Conservation (phyloP, 2,888 invertebrate species). For the Parthenolecanium corni region DNA sequence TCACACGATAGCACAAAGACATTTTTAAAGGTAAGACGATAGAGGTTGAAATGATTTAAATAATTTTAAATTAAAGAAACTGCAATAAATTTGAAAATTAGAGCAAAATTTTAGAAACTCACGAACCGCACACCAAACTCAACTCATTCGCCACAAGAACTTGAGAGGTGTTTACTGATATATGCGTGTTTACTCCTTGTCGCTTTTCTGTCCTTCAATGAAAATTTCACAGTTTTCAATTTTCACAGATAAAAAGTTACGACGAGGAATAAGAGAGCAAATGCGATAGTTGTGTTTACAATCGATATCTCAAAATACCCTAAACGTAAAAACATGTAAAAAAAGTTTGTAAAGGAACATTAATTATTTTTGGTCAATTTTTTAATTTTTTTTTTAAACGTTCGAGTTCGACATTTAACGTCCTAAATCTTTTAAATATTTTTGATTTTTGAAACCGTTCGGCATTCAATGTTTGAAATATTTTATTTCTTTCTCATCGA, state of each 20-base stretch:
- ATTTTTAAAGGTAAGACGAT: neutral
- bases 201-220: neutral
- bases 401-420: too few relatives aligned
- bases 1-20: neutral
- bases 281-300: neutral
- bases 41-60: neutral
- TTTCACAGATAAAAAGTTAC: neutral
- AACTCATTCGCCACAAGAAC: neutral
- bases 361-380: too few relatives aligned
- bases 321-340: too few relatives aligned
- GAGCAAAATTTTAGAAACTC: neutral
- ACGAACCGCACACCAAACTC: neutral
- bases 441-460: too few relatives aligned
- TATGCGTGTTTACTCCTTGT: constrained; percentile 17
- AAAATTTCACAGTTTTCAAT: constrained; percentile 1
- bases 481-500: too few relatives aligned
- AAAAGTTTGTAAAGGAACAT: too few relatives aligned
- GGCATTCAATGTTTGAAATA: too few relatives aligned
- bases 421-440: too few relatives aligned
- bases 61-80: too few relatives aligned
- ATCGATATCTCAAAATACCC: too few relatives aligned
- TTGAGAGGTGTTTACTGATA: constrained; percentile 14
- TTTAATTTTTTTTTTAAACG: too few relatives aligned
- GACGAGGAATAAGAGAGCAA: neutral
- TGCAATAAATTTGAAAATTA: neutral